These are phyloP conservation scores for Myocastor coypus DNA, from an alignment of 2,113 vertebrate species.

Conservation along the genomic window DNA sequence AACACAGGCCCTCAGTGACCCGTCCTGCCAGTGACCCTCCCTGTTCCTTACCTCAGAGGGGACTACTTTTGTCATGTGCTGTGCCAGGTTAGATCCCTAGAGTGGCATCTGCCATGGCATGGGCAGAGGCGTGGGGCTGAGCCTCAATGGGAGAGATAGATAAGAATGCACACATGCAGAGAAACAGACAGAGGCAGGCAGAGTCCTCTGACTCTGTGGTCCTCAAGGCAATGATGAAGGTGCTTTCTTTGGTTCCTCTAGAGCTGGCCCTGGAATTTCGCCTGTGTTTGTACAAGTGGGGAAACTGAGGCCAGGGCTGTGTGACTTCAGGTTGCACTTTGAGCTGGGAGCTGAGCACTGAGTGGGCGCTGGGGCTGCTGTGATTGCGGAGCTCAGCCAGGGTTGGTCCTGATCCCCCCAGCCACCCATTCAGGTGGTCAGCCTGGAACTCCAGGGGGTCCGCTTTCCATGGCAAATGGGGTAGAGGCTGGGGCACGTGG, in stretches of 20 bases:
- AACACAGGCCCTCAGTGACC: background rate
- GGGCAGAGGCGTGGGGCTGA: too few species aligned
- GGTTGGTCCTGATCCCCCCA: background rate
- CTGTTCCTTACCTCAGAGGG: background rate
- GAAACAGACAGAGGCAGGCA: background rate
- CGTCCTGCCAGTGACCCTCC: background rate
- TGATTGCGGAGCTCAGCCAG: background rate
- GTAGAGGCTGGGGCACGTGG: background rate
- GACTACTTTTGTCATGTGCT: background rate
- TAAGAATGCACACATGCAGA: background rate
- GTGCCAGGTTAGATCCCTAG: background rate
- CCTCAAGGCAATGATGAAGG: fast-evolving
- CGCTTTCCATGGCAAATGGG: fast-evolving
- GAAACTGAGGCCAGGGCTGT: background rate
- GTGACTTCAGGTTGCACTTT: fast-evolving
- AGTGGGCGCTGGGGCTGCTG: fast-evolving
- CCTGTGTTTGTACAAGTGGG: too few species aligned
- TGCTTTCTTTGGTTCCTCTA: background rate
- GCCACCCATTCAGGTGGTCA: fast-evolving
- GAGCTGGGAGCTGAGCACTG: fast-evolving
- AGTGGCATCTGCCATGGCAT: background rate
- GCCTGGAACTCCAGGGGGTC: background rate
- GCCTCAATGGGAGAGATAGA: background rate
- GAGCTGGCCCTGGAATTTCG: fast-evolving
- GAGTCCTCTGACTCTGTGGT: background rate